Percentiles rank a stretch among this genome's conserved stretches.
phyloP scores from a whole-genome alignment of 2,113 vertebrate species.

The Misgurnus anguillicaudatus region DNA sequence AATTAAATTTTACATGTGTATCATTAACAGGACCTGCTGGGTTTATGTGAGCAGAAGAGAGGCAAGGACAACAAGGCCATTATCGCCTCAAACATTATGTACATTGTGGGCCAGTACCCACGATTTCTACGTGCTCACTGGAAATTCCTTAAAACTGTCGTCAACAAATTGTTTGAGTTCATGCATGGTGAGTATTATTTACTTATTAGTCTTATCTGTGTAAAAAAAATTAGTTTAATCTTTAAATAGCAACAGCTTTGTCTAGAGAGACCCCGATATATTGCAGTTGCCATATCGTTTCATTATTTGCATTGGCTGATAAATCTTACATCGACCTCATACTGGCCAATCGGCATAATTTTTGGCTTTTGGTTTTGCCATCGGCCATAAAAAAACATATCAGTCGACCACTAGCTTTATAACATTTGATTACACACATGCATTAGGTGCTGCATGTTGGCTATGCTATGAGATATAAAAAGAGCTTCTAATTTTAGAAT shows the following conservation, averaged over 20 bases:
- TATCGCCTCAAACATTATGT: conserved; percentile 99
- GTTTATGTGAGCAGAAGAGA: conserved; percentile 97
- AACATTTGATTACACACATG: background rate
- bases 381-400: too few species aligned
- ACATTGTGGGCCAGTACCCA: conserved; percentile 98
- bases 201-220: background rate
- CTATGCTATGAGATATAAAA: background rate
- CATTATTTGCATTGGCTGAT: too few species aligned
- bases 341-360: too few species aligned
- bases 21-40: conserved; percentile 86
- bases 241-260: conserved; percentile 4
- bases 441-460: background rate
- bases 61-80: conserved; percentile 99
- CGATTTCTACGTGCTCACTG: conserved; percentile 96
- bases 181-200: conserved; percentile 88
- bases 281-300: too few species aligned
- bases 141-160: conserved; percentile 99
- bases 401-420: too few species aligned
- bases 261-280: background rate
- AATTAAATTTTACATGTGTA: background rate
- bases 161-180: conserved; percentile 98
- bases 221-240: background rate
- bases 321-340: too few species aligned
- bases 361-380: too few species aligned
- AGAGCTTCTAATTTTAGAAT: conserved; percentile 1